A percentile compares a stretch with the other conserved stretches of the same genome.
These are phyloP conservation scores for Protodeltote pygarga DNA, from an alignment of 2,888 invertebrate species.

Conservation along the genomic window DNA sequence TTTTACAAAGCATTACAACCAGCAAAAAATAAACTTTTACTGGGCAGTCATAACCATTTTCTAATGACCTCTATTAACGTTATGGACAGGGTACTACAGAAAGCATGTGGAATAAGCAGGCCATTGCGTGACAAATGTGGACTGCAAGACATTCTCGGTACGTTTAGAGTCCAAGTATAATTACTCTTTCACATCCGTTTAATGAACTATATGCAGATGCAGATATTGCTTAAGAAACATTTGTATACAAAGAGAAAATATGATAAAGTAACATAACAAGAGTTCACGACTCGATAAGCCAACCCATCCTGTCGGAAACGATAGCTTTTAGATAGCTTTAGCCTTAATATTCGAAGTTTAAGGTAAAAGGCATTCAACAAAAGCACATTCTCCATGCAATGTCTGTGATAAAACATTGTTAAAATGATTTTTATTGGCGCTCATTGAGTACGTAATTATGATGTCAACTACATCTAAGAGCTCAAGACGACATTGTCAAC, in stretches of 20 bases:
- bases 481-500: constrained; percentile 57
- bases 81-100: constrained; percentile 56
- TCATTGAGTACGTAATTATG: constrained; percentile 67
- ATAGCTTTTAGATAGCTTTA: too few species aligned
- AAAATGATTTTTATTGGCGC: constrained; percentile 44
- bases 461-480: constrained; percentile 62
- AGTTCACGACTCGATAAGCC: constrained; percentile 46
- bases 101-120: constrained; percentile 59
- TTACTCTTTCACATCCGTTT: constrained; percentile 47
- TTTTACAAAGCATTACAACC: constrained; percentile 47
- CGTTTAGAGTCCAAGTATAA: constrained; percentile 42
- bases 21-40: constrained; percentile 38
- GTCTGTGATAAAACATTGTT: constrained; percentile 24
- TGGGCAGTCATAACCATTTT: constrained; percentile 28
- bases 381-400: constrained; percentile 18
- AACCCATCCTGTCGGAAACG: constrained; percentile 45
- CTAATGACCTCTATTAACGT: constrained; percentile 59
- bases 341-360: constrained; percentile 42
- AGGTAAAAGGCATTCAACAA: constrained; percentile 21
- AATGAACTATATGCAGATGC: constrained; percentile 9
- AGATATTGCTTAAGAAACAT: constrained; percentile 12
- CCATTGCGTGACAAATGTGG: constrained; percentile 65
- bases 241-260: constrained; percentile 20
- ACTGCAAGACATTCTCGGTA: constrained; percentile 54
- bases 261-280: constrained; percentile 15